Percentiles rank a stretch among this genome's conserved stretches.
phyloP scores from a whole-genome alignment of 30 jellyfish, hydroid and myxozoan species.

The Clytia hemisphaerica region DNA sequence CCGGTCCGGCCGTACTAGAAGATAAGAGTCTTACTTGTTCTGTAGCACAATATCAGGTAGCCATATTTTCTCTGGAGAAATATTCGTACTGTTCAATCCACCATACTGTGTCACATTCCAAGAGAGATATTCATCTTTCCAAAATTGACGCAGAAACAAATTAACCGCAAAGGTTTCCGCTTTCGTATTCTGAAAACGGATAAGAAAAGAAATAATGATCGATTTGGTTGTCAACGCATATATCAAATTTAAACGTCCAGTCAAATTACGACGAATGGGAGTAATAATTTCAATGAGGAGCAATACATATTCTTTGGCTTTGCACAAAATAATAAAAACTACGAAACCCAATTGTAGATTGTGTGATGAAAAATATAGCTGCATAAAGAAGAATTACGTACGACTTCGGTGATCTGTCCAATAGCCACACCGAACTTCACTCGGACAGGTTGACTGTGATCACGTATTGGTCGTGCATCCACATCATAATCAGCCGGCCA shows the following conservation, averaged over 20 bases:
- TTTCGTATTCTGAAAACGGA: neutral
- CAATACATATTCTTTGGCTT: too few species aligned
- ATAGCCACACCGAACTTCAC: constrained; percentile 54
- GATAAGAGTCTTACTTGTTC: constrained; percentile 59
- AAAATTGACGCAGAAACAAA: constrained; percentile 8
- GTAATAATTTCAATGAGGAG: too few species aligned
- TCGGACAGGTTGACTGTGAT: constrained; percentile 39
- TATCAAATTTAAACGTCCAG: too few species aligned
- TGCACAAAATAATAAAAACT: too few species aligned
- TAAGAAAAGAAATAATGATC: neutral
- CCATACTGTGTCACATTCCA: constrained; percentile 37
- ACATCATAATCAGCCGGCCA: constrained; percentile 16
- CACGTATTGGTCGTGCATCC: constrained; percentile 44
- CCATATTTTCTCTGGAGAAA: constrained; percentile 49
- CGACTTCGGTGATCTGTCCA: constrained; percentile 57
- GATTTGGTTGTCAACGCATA: neutral
- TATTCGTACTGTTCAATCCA: constrained; percentile 36
- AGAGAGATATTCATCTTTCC: constrained; percentile 40
- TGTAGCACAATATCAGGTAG: constrained; percentile 66
- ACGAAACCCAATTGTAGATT: too few species aligned
- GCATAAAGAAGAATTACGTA: neutral
- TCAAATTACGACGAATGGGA: too few species aligned
- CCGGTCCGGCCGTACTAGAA: too few species aligned
- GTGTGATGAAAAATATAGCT: too few species aligned
- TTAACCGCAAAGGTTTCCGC: neutral